Evolutionary conservation across 2,888 invertebrate genomes (phyloP).

Genomic region (Isoperla grammatica): DNA sequence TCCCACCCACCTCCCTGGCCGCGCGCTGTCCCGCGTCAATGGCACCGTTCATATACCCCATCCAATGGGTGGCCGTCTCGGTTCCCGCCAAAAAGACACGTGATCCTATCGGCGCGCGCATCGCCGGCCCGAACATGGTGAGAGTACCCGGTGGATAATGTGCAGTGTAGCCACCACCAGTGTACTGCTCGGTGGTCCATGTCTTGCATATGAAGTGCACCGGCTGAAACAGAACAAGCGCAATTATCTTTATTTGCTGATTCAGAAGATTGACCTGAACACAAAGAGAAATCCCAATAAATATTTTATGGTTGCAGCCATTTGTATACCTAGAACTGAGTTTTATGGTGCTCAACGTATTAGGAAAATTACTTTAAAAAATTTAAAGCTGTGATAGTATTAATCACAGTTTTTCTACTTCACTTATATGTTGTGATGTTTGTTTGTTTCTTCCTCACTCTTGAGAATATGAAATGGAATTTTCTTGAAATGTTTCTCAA

Average conservation of each 20-base stretch:
- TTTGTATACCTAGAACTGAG: too few relatives aligned
- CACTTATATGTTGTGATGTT: too few relatives aligned
- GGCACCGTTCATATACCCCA: constrained; percentile 41
- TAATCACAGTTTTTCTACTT: too few relatives aligned
- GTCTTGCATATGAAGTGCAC: constrained; percentile 41
- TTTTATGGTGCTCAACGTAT: too few relatives aligned
- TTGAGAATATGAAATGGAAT: too few relatives aligned
- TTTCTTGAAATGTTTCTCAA: too few relatives aligned
- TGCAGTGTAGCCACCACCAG: constrained; percentile 43
- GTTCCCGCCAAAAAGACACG: constrained; percentile 41
- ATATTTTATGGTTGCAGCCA: too few relatives aligned
- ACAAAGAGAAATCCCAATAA: too few relatives aligned
- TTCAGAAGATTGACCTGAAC: too few relatives aligned
- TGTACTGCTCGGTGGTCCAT: constrained; percentile 43
- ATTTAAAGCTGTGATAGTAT: too few relatives aligned
- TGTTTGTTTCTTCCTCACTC: too few relatives aligned
- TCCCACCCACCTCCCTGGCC: constrained; percentile 36
- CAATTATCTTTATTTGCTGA: background rate
- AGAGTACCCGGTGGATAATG: constrained; percentile 41
- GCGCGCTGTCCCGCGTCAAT: constrained; percentile 38
- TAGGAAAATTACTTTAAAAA: too few relatives aligned
- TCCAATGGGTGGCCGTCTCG: constrained; percentile 40
- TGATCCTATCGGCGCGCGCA: constrained; percentile 26
- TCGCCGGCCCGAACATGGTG: constrained; percentile 32
- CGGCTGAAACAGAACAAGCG: constrained; percentile 27